These are phyloP conservation scores for Phainopepla nitens DNA, from an alignment of 2,113 vertebrate species.

Conservation along the genomic window DNA sequence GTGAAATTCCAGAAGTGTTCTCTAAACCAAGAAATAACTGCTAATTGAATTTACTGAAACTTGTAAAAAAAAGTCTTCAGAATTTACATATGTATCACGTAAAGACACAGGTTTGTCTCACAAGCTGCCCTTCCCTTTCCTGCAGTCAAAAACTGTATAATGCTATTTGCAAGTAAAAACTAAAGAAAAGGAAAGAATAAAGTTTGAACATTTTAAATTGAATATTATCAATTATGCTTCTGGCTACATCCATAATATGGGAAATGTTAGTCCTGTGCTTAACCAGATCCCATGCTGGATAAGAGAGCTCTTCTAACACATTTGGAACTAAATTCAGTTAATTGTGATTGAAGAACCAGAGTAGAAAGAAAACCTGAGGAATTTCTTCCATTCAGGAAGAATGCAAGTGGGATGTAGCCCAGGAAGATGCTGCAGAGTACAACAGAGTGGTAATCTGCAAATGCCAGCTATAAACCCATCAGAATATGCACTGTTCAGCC, in stretches of 20 bases:
- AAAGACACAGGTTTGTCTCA: neutral
- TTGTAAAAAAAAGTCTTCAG: neutral
- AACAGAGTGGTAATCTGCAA: constrained; percentile 2
- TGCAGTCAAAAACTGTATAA: neutral
- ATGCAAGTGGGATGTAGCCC: neutral
- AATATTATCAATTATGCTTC: neutral
- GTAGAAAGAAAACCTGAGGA: neutral
- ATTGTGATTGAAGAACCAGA: neutral
- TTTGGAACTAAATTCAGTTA: neutral
- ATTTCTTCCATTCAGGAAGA: neutral
- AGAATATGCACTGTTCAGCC: neutral
- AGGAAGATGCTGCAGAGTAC: neutral
- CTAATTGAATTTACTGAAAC: neutral
- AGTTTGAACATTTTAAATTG: neutral
- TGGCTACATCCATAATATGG: neutral
- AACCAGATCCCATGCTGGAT: neutral
- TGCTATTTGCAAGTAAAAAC: neutral
- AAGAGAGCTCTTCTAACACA: neutral
- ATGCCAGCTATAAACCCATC: neutral
- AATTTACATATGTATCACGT: neutral
- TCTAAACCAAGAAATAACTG: neutral
- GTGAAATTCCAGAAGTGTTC: neutral
- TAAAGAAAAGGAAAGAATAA: neutral
- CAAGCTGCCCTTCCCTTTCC: neutral
- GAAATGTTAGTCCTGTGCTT: neutral